phyloP scores from a whole-genome alignment of 2,888 invertebrate genomes.

The Netelia fuscicornis region DNA sequence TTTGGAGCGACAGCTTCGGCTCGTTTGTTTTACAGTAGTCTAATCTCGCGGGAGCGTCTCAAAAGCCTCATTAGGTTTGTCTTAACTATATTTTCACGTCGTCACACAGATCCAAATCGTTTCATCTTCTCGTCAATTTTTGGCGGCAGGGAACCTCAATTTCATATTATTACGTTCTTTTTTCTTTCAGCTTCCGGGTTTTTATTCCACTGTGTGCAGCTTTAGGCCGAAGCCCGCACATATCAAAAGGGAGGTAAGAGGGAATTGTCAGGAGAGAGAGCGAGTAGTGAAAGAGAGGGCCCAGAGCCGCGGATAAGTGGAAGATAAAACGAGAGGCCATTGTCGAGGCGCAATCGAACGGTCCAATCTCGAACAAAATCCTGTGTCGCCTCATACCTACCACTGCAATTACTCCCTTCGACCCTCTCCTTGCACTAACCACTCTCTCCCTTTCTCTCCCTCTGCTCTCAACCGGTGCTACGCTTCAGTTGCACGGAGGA shows the following conservation, averaged over 20 bases:
- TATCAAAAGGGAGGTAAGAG: constrained; percentile 32
- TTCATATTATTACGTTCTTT: constrained; percentile 33
- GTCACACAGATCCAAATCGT: constrained; percentile 14
- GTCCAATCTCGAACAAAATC: constrained; percentile 68
- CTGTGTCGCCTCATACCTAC: constrained; percentile 64
- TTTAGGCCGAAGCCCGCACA: constrained; percentile 38
- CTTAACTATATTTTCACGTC: constrained; percentile 14
- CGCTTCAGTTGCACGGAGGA: constrained; percentile 61
- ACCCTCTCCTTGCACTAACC: constrained; percentile 53
- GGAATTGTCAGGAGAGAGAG: constrained; percentile 44
- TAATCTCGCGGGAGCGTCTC: not conserved
- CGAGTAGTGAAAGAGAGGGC: not conserved
- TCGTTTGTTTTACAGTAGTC: not conserved
- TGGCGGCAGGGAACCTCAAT: constrained; percentile 10
- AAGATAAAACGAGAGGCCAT: constrained; percentile 70
- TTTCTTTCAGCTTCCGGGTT: not conserved
- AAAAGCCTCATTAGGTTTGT: not conserved
- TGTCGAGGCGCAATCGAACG: constrained; percentile 70
- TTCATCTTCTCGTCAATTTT: constrained; percentile 39
- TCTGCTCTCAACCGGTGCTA: constrained; percentile 20
- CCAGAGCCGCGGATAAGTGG: constrained; percentile 60
- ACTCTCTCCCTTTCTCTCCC: constrained; percentile 26
- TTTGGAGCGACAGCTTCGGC: not conserved
- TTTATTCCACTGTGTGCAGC: not conserved
- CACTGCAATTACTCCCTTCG: constrained; percentile 48